These are phyloP conservation scores for Eptatretus atami DNA, from an alignment of 2,797 vertebrate species.

Conservation along the genomic window DNA sequence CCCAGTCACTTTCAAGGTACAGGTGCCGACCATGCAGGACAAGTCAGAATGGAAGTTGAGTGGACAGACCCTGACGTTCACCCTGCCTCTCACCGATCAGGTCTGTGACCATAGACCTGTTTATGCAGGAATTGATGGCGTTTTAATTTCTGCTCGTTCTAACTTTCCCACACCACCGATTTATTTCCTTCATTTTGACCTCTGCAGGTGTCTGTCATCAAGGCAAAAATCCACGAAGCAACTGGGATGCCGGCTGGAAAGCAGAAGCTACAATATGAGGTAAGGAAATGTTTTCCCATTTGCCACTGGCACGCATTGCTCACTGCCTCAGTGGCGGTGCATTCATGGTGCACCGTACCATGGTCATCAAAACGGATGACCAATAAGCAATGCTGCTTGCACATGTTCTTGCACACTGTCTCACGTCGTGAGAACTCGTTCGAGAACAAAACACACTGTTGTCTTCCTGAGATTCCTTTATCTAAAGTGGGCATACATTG, in stretches of 20 bases:
- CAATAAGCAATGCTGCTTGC: too few relatives aligned
- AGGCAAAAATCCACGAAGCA: conserved; percentile 95
- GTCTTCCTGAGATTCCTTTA: too few relatives aligned
- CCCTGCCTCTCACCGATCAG: conserved; percentile 78
- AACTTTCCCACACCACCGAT: background rate
- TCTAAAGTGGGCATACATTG: too few relatives aligned
- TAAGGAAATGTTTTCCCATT: conserved; percentile 18
- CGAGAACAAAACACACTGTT: too few relatives aligned
- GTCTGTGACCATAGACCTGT: conserved; percentile 18
- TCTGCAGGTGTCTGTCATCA: conserved; percentile 75
- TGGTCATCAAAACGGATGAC: too few relatives aligned
- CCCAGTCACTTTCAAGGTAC: conserved; percentile 70
- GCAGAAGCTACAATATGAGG: conserved; percentile 89
- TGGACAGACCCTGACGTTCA: conserved; percentile 72
- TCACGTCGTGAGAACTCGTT: too few relatives aligned
- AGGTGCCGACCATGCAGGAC: conserved; percentile 98
- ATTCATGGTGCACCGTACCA: too few relatives aligned
- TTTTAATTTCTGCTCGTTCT: background rate
- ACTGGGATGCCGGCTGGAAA: conserved; percentile 94
- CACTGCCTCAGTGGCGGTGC: conserved; percentile 14
- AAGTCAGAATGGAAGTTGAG: conserved; percentile 94
- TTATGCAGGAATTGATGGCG: background rate
- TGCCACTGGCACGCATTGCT: conserved; percentile 99
- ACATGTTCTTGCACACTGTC: too few relatives aligned
- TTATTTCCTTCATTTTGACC: conserved; percentile 8